A percentile compares a stretch with the other conserved stretches of the same genome.
Evolutionary conservation across 2,113 vertebrate genomes (phyloP).

Genomic region (Mohoua ochrocephala): DNA sequence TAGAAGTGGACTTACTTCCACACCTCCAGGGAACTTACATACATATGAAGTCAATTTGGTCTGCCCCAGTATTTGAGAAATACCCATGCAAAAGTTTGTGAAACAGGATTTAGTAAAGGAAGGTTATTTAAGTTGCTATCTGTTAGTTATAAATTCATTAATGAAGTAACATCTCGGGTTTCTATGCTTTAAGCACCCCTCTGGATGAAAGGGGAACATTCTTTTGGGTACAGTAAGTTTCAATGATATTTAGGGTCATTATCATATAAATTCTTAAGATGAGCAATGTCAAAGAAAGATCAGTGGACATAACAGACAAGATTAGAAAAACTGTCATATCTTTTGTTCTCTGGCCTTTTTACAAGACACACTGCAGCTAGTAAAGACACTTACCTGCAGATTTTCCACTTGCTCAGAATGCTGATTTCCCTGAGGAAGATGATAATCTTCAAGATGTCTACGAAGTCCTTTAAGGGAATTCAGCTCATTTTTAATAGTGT

Average conservation of each 20-base stretch:
- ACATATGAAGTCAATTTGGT: neutral
- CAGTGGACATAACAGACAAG: neutral
- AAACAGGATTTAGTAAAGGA: neutral
- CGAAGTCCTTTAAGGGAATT: slow-evolving; percentile 63
- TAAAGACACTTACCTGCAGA: slow-evolving; percentile 57
- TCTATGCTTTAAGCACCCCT: neutral
- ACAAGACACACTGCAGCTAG: neutral
- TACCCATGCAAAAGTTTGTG: neutral
- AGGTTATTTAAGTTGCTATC: neutral
- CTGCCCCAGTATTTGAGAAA: neutral
- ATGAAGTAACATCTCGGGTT: neutral
- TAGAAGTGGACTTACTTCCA: neutral
- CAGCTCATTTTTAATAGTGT: slow-evolving; percentile 67
- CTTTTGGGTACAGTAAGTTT: neutral
- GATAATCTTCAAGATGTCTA: slow-evolving; percentile 58
- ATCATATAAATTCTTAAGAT: neutral
- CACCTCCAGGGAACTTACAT: neutral
- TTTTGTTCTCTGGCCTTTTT: neutral
- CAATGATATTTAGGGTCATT: neutral
- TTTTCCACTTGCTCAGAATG: slow-evolving; percentile 28
- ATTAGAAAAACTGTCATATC: neutral
- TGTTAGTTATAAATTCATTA: neutral
- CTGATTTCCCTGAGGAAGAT: slow-evolving; percentile 21
- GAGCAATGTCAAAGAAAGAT: neutral
- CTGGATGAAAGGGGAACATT: neutral